Base-by-base conservation (phyloP, 2,888 invertebrate species). In the Andrena bicolor region DNA sequence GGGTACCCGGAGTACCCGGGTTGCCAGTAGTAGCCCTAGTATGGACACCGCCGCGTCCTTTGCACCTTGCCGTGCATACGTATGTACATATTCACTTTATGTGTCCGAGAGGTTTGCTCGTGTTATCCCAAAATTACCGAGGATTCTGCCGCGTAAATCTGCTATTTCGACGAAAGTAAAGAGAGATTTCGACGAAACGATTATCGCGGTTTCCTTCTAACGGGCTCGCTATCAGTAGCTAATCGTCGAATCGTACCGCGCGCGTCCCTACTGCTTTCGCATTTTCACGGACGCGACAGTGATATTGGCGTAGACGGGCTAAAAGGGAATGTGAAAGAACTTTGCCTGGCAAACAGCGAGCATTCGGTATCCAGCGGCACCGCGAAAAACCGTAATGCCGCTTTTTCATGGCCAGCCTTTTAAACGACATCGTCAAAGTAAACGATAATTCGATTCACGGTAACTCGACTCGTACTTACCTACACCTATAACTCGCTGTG, bases 121-220 rank as follows among this genome's bases (percentile, higher is more conserved):
- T 35, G 71, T 78, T 73, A 49, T 74, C 71, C 73, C 64, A 30
- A 61, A 71, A 74, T 69, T 51, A 66, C 58, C 63, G 10, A 70
- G 60, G 78, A 80, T 86, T 68, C 51, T 56, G 49, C 28, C 35
- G 48, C 68, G 78, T 72, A 86, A 80, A 78, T 86, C 78, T 76
- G 78, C 75, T 86, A 71, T 86, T 76, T 64, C 71, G 61, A 10
- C 53, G 56, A 73, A 56, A 28, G 75, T 66, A 77, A 80, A 74
- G 66, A 28, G 73, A 76, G 77, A 71, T 86, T 76, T 64, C 71
- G 58, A 10, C 49, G 20, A 8, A 16, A 41, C 53, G 77, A 80
- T 85, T 74, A 76, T 56, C 60, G 26, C 26, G 28, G 20, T 53
- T 49, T 28, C 48, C 16, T n/a, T 2, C 32, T 7, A 48, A 56